Base-by-base conservation (phyloP, 2,888 invertebrate genomes). In the Plebejus anna region DNA sequence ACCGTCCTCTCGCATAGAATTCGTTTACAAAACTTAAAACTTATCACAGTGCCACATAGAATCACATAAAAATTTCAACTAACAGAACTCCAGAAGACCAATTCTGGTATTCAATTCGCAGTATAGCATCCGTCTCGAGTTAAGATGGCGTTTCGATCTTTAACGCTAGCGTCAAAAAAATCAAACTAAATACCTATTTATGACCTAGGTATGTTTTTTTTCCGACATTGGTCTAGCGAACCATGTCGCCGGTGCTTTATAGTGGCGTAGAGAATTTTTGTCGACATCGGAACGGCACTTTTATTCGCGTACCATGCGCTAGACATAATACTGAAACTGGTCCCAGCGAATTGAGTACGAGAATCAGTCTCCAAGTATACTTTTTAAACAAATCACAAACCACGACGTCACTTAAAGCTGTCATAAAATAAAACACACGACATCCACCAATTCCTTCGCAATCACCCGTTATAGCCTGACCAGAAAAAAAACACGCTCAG, bases 21-120 rank as follows among this genome's bases (percentile, higher is more conserved):
- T 42, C 71, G 38, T 71, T 71, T 71, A 71, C 38, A 73, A 73
- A 73, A 73, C 22, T 32, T 51, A 79, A 78, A 79, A 79, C 79
- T 78, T 80, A 80, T 80, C 80, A 80, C 80, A 80, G 80, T 79
- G 75, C 78, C 75, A 75, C 76, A 76, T 76, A 75, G 51, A 77
- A 70, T 75, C 66, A 77, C 77, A 75, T 73, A 66, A 75, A 66
- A 75, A 78, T 38, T 76, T 78, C 72, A 75, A 76, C 75, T 77
- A 79, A 78, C 76, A 76, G 55, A 79, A 76, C 76, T 71, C 77
- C 75, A 75, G 55, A 55, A 55, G 55, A 4, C 55, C 55, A 4
- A 55, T 55, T 55, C 55, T 55, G 16, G 16, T 55, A 55, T 55
- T 55, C 55, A 16, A 55, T 55, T 55, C 55, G 55, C 55, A 55